Base-by-base conservation (phyloP, 1,140 invertebrate genomes). In the Holcopasites calliopsidis region DNA sequence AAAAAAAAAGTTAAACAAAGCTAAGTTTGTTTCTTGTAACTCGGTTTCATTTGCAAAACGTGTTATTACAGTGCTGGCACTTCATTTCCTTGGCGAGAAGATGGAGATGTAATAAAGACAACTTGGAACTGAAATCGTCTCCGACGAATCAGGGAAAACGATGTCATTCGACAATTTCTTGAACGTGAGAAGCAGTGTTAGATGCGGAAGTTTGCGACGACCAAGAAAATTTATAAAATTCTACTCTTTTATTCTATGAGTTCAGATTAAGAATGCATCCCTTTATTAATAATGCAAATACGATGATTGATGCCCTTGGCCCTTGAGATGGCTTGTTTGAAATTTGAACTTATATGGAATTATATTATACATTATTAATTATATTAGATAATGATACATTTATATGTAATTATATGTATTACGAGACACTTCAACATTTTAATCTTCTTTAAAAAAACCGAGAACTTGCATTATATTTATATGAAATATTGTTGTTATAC, bases 61-160 rank as follows among this genome's bases (percentile, higher is more conserved):
- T 31, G 42, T 33, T 50, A 23, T 38, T 40, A 38, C 16, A 13
- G 5, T 50, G 23, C 18, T 23, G 0, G 10, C 23, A 38, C 54
- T n/a, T 33, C 33, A 8, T 28, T 4, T 28, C 5, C 16, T 11
- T 2, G 21, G 11, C 3, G 47, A 26, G 50, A 52, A 35, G 28
- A 50, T 21, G 21, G 16, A 10, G 23, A 38, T 28, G 26, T 57
- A 28, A 66, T 28, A 23, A 66, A 13, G 33, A 61, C 11, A 71
- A 71, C 50, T 61, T 61, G 33, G 28, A 61, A 49, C 8, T 61
- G 11, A 50, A 71, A 61, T 50, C 44, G 18, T 61, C 23, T 38
- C 50, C 2, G 1, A n/a, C 61, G n/a, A 57, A 60, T 60, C 68
- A 49, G 21, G 21, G 55, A n/a, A 50, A 50, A 57, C 31, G 69